Conservation (phyloP, 2,797 vertebrate genomes). For the Pygocentrus nattereri region DNA sequence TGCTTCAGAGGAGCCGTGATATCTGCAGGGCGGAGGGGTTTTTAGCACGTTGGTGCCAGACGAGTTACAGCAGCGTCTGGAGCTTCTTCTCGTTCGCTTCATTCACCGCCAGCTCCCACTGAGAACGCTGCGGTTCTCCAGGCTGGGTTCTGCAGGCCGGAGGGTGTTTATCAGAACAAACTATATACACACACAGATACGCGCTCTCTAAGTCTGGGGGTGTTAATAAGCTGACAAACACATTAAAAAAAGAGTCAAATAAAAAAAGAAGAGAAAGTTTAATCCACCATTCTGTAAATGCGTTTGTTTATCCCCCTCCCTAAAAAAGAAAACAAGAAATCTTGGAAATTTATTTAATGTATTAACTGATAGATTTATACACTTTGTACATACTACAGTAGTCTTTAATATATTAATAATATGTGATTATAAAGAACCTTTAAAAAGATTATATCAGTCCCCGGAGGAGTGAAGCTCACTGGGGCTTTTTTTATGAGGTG, state of each 20-base stretch:
- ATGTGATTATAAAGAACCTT: conserved; percentile 78
- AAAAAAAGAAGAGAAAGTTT: not conserved
- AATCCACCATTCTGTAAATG: conserved; percentile 60
- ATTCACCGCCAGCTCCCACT: not conserved
- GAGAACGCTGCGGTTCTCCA: too few species aligned
- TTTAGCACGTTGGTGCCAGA: not conserved
- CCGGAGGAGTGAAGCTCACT: conserved; percentile 66
- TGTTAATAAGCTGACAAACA: conserved; percentile 1
- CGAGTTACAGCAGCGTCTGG: not conserved
- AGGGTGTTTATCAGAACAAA: not conserved
- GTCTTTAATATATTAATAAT: conserved; percentile 84
- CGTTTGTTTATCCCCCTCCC: conserved; percentile 15
- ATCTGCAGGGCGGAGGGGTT: conserved; percentile 58
- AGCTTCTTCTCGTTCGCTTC: not conserved
- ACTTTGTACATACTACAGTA: conserved; percentile 86
- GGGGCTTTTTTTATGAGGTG: conserved; percentile 21
- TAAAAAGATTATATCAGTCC: conserved; percentile 73
- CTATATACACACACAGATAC: not conserved
- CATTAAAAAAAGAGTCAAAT: not conserved
- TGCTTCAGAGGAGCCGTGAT: conserved; percentile 64
- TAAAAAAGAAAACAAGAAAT: conserved; percentile 65
- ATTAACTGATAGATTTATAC: conserved; percentile 82
- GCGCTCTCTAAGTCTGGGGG: not conserved
- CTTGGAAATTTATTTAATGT: conserved; percentile 83
- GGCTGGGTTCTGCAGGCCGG: too few species aligned